Base-by-base conservation (phyloP, 2,797 vertebrate species). In the Avahi laniger region DNA sequence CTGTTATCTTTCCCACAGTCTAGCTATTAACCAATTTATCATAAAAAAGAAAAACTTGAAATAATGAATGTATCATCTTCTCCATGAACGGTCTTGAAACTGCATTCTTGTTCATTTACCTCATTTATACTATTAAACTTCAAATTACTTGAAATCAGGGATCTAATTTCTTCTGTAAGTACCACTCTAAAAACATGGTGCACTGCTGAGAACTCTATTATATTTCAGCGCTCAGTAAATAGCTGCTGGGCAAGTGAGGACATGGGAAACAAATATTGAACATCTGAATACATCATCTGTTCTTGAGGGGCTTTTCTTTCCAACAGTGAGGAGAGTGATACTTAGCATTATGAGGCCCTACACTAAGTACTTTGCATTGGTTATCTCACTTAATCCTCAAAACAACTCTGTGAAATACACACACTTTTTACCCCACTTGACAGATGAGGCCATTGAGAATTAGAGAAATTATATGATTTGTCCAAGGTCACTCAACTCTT, bases 41-140 rank as follows among this genome's bases (percentile, higher is more conserved):
- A 63, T 28, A 79, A 79, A 50, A 79, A 79, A 48, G 30, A 22
- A 72, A 86, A 75, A 86, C 46, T 41, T 93, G 22, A 91, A 73
- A 82, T 94, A 65, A 89, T 38, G 26, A 82, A 75, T 52, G 20
- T 11, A 72, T 73, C 28, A 24, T 54, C 43, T 92, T 92, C 78
- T 73, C 50, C 5, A 86, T n/a, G 9, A 91, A 79, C 79, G 33
- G 48, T 35, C 50, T 4, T 84, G 22, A 93, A 88, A 84, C 15
- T 17, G 52, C 8, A 90, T 59, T 95, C 69, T 52, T 69, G 26
- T 50, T 94, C n/a, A 52, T 48, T 92, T 57, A 85, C 43, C 33
- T 89, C 50, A 61, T 46, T 87, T 89, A 54, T 12, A 54, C 43
- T 69, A 76, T 92, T 93, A 92, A 79, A 43, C n/a, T 38, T 93